These are phyloP conservation scores for Hydroisotoma schaefferi DNA, from an alignment of 2,888 invertebrate species.

Conservation along the genomic window DNA sequence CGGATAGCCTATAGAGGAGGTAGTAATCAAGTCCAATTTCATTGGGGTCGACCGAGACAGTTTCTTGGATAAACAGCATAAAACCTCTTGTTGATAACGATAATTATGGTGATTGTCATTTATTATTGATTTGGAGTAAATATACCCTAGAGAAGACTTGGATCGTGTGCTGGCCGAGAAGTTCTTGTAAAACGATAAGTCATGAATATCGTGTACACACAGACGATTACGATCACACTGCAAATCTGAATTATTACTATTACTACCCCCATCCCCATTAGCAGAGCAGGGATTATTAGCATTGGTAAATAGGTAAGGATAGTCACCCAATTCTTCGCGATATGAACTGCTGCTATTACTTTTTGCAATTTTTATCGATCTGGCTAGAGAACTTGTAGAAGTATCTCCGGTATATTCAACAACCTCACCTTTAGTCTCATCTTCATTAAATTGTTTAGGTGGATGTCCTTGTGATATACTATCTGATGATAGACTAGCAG, in stretches of 20 bases:
- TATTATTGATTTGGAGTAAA: not conserved
- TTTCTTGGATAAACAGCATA: not conserved
- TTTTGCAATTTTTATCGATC: no score
- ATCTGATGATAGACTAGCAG: no score
- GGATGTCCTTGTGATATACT: no score
- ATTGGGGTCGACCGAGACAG: conserved; percentile 26
- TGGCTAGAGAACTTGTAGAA: no score
- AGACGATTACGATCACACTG: not conserved
- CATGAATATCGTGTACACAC: conserved; percentile 21
- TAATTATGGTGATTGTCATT: conserved; percentile 1
- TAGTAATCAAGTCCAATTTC: conserved; percentile 15
- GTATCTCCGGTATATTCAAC: no score
- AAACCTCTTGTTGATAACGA: not conserved
- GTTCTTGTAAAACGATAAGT: conserved; percentile 30
- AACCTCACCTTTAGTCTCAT: no score
- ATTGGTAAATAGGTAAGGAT: not conserved
- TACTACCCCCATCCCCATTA: not conserved
- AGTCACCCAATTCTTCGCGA: not conserved
- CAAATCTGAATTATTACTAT: not conserved
- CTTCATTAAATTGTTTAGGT: no score
- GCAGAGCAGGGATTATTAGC: no score
- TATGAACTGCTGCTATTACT: no score
- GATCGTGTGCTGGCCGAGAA: conserved; percentile 28
- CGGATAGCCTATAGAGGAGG: not conserved
- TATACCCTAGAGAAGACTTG: conserved; percentile 13